Conservation (phyloP, 1,140 invertebrate species). For the Probaryconus sp. region DNA sequence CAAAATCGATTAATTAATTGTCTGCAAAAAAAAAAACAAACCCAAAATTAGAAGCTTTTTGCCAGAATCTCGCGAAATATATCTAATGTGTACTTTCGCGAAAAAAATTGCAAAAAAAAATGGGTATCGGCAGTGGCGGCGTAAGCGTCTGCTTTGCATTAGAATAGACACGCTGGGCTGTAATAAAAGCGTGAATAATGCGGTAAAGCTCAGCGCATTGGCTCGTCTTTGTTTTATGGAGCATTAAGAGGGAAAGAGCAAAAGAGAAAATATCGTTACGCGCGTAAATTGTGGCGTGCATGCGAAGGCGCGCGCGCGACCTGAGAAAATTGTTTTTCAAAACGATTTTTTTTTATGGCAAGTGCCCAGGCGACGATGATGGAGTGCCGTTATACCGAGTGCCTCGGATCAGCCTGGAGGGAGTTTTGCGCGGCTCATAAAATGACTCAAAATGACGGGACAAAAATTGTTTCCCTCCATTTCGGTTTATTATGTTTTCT, state of each 20-base stretch:
- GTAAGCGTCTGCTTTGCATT: slow-evolving; percentile 63
- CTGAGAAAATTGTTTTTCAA: slow-evolving; percentile 8
- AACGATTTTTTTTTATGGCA: not conserved
- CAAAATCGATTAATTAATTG: too few relatives aligned
- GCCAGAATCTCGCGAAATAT: slow-evolving; percentile 16
- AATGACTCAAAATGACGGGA: too few relatives aligned
- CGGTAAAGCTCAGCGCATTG: slow-evolving; percentile 34
- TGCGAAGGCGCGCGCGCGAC: not conserved
- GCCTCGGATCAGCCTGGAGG: too few relatives aligned
- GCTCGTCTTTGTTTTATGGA: slow-evolving; percentile 56
- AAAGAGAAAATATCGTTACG: slow-evolving; percentile 24
- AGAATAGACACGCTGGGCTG: slow-evolving; percentile 60
- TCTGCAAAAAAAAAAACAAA: too few relatives aligned
- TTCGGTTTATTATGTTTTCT: too few relatives aligned
- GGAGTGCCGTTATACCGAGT: too few relatives aligned
- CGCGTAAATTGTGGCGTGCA: slow-evolving; percentile 25
- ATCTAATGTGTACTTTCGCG: slow-evolving; percentile 23
- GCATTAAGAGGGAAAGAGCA: slow-evolving; percentile 16
- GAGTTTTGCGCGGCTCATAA: too few relatives aligned
- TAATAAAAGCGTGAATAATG: slow-evolving; percentile 63
- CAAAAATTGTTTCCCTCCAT: too few relatives aligned
- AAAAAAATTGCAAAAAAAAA: slow-evolving; percentile 44
- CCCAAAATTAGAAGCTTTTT: slow-evolving; percentile 15
- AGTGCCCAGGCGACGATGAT: too few relatives aligned
- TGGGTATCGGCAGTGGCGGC: slow-evolving; percentile 48